Evolutionary conservation across 2,113 vertebrate genomes (phyloP).

Genomic region (Chamaea fasciata): DNA sequence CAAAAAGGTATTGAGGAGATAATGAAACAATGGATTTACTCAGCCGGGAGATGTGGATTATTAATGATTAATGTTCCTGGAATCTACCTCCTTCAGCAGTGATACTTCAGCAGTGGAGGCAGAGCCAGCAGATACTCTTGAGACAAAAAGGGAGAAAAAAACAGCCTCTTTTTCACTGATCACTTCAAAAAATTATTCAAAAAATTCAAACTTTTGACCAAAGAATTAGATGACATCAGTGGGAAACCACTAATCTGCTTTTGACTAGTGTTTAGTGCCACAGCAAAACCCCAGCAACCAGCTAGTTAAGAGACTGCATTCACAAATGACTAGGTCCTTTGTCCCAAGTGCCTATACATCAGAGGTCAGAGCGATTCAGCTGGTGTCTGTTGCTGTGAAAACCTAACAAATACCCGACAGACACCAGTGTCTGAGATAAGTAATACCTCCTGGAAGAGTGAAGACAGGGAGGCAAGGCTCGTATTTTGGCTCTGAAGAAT

Average conservation of each 20-base stretch:
- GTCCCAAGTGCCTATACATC: background rate
- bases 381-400: background rate
- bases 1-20: background rate
- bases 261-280: background rate
- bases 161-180: background rate
- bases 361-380: background rate
- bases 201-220: background rate
- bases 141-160: background rate
- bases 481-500: background rate
- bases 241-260: background rate
- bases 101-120: background rate
- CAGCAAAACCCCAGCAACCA: background rate
- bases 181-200: background rate
- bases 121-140: background rate
- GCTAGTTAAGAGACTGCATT: background rate
- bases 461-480: background rate
- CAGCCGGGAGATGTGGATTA: background rate
- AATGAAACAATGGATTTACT: background rate
- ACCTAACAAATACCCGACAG: background rate
- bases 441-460: background rate
- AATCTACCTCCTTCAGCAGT: background rate
- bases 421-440: background rate
- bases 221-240: background rate
- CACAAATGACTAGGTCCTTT: background rate
- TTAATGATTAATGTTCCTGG: background rate